Conservation (phyloP, 2,888 invertebrate genomes). For the Branchellion lobata region DNA sequence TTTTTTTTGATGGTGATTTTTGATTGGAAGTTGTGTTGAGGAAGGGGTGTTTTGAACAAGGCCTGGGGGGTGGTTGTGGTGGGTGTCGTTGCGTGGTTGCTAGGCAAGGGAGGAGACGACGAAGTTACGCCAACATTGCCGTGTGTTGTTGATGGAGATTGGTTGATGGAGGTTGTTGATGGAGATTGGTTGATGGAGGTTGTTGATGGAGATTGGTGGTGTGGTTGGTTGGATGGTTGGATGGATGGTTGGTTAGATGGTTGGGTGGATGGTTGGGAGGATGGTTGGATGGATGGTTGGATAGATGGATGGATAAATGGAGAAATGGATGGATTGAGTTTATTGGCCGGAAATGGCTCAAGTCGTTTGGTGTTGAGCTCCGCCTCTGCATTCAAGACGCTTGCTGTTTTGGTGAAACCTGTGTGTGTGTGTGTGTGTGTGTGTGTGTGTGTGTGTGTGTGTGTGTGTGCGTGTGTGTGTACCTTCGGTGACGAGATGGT, state of each 20-base stretch:
- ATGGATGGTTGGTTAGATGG: neutral
- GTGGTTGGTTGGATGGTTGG: neutral
- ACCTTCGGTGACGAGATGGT: slow-evolving; percentile 78
- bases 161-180: no score
- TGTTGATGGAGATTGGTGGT: neutral
- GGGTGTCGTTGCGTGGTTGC: neutral
- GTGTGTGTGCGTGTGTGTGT: neutral
- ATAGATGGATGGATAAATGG: neutral
- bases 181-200: no score
- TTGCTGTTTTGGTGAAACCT: neutral
- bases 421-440: neutral
- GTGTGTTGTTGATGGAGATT: no score
- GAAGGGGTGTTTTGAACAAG: neutral
- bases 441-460: neutral
- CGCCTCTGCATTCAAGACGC: neutral
- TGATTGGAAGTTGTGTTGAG: neutral
- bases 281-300: neutral
- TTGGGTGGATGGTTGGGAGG: neutral
- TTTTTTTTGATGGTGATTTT: neutral
- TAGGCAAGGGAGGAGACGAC: no score
- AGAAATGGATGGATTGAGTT: no score
- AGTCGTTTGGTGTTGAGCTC: neutral
- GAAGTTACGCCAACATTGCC: no score
- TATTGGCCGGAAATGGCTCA: slow-evolving; percentile 4
- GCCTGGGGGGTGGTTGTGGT: neutral